These are phyloP conservation scores for Antheraea mylitta DNA, from an alignment of 1,140 invertebrate species.

Conservation along the genomic window DNA sequence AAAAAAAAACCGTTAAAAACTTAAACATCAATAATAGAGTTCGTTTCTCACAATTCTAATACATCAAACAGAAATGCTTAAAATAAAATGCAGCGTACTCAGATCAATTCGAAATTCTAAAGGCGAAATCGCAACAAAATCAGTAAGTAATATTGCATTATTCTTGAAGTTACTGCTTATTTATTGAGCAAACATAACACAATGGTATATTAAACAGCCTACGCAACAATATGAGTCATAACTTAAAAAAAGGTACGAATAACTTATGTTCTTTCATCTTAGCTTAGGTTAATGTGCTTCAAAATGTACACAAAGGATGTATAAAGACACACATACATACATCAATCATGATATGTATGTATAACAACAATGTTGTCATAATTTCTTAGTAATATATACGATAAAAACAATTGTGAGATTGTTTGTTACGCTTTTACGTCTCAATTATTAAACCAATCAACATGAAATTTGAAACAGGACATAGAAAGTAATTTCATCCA, in stretches of 20 bases:
- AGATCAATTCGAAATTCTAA: not conserved
- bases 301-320: too few species aligned
- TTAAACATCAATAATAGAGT: not conserved
- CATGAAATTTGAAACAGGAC: too few species aligned
- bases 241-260: not conserved
- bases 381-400: too few species aligned
- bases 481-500: too few species aligned
- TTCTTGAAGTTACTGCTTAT: not conserved
- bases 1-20: not conserved
- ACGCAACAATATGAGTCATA: not conserved
- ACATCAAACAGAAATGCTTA: constrained; percentile 4
- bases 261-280: not conserved
- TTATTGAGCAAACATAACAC: not conserved
- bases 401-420: too few species aligned
- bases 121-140: not conserved
- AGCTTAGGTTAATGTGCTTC: too few species aligned
- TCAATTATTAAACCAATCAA: too few species aligned
- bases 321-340: too few species aligned
- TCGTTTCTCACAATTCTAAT: constrained; percentile 6
- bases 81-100: constrained; percentile 6
- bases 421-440: too few species aligned
- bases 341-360: too few species aligned
- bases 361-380: too few species aligned
- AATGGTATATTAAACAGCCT: not conserved
- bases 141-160: not conserved